Conservation (phyloP, 2,113 vertebrate genomes). For the Tyrannus savana region DNA sequence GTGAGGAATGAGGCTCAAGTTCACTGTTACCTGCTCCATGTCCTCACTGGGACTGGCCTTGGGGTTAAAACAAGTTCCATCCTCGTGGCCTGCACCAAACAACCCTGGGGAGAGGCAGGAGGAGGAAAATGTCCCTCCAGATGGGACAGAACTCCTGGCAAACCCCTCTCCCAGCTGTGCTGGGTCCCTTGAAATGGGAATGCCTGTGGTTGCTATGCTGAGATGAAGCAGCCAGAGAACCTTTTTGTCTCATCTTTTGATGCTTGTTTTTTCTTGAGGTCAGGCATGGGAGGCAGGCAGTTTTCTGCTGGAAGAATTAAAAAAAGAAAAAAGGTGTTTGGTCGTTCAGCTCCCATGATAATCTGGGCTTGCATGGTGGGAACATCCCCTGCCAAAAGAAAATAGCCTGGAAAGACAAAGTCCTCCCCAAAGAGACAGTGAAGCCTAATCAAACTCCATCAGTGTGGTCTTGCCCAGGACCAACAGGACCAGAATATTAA, state of each 20-base stretch:
- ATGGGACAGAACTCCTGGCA: background rate
- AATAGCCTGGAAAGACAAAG: background rate
- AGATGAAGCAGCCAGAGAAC: background rate
- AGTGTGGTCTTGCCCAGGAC: background rate
- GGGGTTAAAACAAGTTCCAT: background rate
- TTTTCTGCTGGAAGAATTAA: background rate
- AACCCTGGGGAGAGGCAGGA: background rate
- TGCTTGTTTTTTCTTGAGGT: background rate
- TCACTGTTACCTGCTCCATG: rapidly evolving
- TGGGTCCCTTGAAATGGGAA: background rate
- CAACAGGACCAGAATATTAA: conserved; percentile 23
- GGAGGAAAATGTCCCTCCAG: background rate
- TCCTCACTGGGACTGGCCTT: background rate
- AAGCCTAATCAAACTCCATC: conserved; percentile 21
- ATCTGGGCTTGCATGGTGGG: too few species aligned
- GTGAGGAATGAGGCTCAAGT: background rate
- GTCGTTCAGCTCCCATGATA: rapidly evolving
- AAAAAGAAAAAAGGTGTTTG: background rate
- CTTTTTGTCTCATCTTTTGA: background rate
- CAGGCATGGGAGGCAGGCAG: background rate
- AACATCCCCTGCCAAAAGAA: background rate
- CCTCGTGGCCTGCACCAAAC: rapidly evolving
- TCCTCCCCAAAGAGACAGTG: conserved; percentile 8
- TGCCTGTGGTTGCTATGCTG: rapidly evolving
- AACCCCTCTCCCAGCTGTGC: background rate